Evolutionary conservation across 2,888 invertebrate species (phyloP), one percentile per base, ranked within the genome.

Genomic region (Pheosia gnoma): DNA sequence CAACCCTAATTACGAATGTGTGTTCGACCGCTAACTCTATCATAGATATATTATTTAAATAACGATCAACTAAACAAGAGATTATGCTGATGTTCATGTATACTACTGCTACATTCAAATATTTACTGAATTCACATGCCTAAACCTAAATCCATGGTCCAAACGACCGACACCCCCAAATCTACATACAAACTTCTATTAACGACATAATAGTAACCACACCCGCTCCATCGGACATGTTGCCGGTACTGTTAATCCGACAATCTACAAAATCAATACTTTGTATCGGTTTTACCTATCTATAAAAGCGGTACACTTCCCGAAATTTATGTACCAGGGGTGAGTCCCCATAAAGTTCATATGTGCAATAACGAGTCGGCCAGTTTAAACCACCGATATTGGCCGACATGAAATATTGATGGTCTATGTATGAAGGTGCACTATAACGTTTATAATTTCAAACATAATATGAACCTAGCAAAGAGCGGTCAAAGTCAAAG

Each of bases 271-370:
- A 91, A 90, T 91, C 90, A 90, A 91, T 91, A 91, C 86, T 62
- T 75, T 86, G 84, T 85, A 84, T 82, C 81, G 77, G 63, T 70
- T 57, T 45, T 62, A 59, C 58, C 57, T 61, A 71, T 45, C 57
- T 45, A 45, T 86, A 85, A 88, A 86, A 85, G 81, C 88, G 82
- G 80, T 86, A 87, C 88, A 87, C 87, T 88, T 86, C 84, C 83
- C 85, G 78, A 87, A 90, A 91, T 93, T 90, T 92, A 91, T 92
- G 87, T 88, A 84, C 79, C 81, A 80, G 85, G 91, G 90, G 90
- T 87, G 87, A 82, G 78, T 82, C 90, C 89, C 91, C 84, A 90
- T 90, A 89, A 90, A 90, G 85, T 87, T 89, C 88, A 88, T 87
- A 90, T 89, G 89, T 86, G 90, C 90, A 87, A 86, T 86, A 88